phyloP scores from a whole-genome alignment of 2,797 vertebrate genomes.

The Enteromius argenteus region DNA sequence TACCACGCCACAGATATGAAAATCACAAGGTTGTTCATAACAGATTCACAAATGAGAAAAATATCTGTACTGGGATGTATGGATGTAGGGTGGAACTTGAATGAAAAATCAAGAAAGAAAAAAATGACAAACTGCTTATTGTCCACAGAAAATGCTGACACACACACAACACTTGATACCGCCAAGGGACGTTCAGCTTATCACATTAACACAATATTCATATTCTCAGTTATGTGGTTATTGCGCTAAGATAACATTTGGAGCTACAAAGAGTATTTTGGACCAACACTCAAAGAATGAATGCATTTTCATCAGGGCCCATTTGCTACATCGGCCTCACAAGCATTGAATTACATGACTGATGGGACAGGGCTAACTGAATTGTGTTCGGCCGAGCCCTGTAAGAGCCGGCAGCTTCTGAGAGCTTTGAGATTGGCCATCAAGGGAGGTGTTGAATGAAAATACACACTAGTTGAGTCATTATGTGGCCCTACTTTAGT shows the following conservation, averaged over 20 bases:
- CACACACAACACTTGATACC: not conserved
- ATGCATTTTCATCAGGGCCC: conserved; percentile 38
- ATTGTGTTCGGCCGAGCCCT: conserved; percentile 42
- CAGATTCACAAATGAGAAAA: conserved; percentile 15
- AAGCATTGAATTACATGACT: conserved; percentile 49
- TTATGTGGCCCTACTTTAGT: conserved; percentile 29
- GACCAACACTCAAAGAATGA: conserved; percentile 40
- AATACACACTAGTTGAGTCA: conserved; percentile 44
- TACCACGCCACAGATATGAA: not conserved
- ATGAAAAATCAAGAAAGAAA: not conserved
- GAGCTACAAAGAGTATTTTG: conserved; percentile 21
- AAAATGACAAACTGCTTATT: not conserved
- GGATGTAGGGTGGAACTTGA: not conserved
- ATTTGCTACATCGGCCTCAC: conserved; percentile 25
- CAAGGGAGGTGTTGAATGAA: conserved; percentile 52
- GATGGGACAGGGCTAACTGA: conserved; percentile 52
- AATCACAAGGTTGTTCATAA: not conserved
- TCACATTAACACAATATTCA: conserved; percentile 27
- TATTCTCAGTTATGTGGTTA: conserved; percentile 27
- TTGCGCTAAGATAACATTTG: conserved; percentile 31
- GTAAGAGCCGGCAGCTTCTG: conserved; percentile 30
- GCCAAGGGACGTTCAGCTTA: conserved; percentile 17
- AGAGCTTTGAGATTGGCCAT: conserved; percentile 47
- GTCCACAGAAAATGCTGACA: conserved; percentile 19
- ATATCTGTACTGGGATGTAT: not conserved